Evolutionary conservation across 2,113 vertebrate species (phyloP), one percentile per base, ranked within the genome.

Genomic region (Galemys pyrenaicus): DNA sequence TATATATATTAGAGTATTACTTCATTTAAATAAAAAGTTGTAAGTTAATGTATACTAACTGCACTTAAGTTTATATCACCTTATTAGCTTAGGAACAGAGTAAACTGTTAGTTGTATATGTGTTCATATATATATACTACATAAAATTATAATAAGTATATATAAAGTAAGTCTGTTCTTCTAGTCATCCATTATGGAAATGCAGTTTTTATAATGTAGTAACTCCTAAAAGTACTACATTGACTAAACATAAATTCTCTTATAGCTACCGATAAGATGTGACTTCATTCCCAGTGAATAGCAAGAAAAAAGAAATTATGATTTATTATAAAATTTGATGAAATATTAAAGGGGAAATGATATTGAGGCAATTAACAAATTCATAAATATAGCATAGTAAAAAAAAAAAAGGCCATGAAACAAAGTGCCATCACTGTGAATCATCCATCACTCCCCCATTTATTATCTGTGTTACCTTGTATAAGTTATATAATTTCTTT

Each of bases 311-410:
- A 35, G 26, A 77, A 80, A 17, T 58, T 12, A 73, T 64, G 54
- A 88, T 95, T 92, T 84, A 77, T 24, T 77, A 5, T 17, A 92
- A 9, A 68, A 49, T 22, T 68, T 70, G 24, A 91, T 51, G 39
- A 85, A 94, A 78, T 89, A 46, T 81, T 95, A 77, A 92, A 95
- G 37, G 78, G 11, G 81, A 95, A 88, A 85, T 5, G 35, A 74
- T 41, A 85, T 28, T 64, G 15, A 78, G 6, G 26, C 41, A 96
- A 94, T 77, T 86, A 94, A 44, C 19, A 88, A 88, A 91, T 92
- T 78, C 35, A 91, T 90, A 85, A 83, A 79, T 71, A 78, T 20
- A 92, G 24, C 32, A 91, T 26, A 88, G 9, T 17, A n/a, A n/a
- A 56, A 87, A 83, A 60, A 46, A 46, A 46, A 46, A 37, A 49